Percentiles rank a stretch among this genome's conserved stretches.
Evolutionary conservation across 2,113 vertebrate species (phyloP).

Genomic region (Pomatostomus ruficeps): DNA sequence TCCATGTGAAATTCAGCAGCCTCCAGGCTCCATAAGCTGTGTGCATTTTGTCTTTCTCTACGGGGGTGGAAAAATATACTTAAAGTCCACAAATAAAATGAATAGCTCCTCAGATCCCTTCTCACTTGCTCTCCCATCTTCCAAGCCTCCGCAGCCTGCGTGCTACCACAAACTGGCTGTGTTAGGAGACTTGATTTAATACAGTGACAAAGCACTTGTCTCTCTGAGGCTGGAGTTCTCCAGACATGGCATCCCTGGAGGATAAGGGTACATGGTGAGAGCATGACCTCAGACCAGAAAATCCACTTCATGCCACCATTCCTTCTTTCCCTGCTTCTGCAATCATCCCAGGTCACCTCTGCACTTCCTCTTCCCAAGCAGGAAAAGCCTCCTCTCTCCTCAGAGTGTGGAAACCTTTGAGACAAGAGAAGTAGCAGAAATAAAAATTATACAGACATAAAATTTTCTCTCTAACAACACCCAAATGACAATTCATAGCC

Average conservation of each 20-base stretch:
- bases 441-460: neutral
- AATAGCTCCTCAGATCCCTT: neutral
- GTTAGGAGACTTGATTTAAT: neutral
- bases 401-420: neutral
- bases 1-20: neutral
- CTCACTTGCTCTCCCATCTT: neutral
- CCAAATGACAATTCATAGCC: neutral
- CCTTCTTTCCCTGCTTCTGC: neutral
- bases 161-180: neutral
- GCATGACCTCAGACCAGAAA: neutral
- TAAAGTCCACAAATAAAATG: neutral
- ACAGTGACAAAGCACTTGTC: neutral
- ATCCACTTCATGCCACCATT: neutral
- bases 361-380: neutral
- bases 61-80: neutral
- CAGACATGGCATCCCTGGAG: neutral
- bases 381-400: neutral
- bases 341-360: neutral
- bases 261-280: neutral
- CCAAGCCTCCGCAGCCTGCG: neutral
- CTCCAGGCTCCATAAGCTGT: neutral
- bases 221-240: neutral
- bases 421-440: neutral
- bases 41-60: neutral
- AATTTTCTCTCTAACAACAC: neutral